phyloP scores from a whole-genome alignment of 2,113 vertebrate species.

The Antigone vipio region DNA sequence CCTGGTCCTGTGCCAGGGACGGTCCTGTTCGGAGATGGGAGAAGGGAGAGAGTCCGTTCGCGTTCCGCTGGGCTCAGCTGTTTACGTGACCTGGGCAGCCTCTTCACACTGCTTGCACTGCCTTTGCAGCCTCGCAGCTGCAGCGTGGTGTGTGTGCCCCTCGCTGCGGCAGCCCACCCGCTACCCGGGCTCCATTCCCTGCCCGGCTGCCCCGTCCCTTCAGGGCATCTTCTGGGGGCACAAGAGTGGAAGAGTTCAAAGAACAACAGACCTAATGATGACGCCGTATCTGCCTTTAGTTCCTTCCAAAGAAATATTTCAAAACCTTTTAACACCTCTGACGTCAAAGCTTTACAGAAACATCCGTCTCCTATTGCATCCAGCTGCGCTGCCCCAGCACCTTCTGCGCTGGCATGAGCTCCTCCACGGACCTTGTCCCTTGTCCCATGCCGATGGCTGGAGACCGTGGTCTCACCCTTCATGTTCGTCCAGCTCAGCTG shows the following conservation, averaged over 20 bases:
- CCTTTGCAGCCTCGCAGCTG: background rate
- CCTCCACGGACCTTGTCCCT: fast-evolving
- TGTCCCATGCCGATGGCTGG: background rate
- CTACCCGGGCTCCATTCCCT: background rate
- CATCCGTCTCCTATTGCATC: background rate
- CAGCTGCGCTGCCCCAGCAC: background rate
- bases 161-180: fast-evolving
- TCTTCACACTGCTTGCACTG: background rate
- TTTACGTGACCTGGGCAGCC: background rate
- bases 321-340: background rate
- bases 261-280: fast-evolving
- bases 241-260: background rate
- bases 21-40: background rate
- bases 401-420: background rate
- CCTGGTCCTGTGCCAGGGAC: background rate
- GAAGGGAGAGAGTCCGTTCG: background rate
- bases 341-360: background rate
- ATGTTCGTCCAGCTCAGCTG: fast-evolving
- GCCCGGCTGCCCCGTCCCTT: background rate
- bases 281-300: background rate
- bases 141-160: background rate
- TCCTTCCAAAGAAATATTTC: background rate
- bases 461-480: background rate
- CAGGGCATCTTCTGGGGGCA: background rate
- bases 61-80: background rate